These are phyloP conservation scores for Setophaga coronata DNA, from an alignment of 2,113 vertebrate species.

Conservation along the genomic window DNA sequence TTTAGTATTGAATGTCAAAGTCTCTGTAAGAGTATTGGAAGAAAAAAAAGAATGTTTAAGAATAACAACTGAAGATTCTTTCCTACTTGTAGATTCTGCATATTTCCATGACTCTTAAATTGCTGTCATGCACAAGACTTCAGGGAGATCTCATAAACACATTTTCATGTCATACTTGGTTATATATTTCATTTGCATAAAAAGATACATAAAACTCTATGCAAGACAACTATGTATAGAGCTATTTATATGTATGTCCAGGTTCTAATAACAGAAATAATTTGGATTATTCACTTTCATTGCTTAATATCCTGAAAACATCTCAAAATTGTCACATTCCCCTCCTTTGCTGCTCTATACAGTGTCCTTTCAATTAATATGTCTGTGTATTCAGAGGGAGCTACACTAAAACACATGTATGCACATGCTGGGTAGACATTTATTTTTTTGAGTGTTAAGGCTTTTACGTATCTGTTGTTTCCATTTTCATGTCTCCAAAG, in stretches of 20 bases:
- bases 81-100: background rate
- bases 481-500: constrained; percentile 78
- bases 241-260: background rate
- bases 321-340: background rate
- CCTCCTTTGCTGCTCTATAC: background rate
- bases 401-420: background rate
- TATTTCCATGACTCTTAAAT: background rate
- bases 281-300: background rate
- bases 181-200: background rate
- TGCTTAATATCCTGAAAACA: background rate
- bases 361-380: background rate
- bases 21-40: background rate
- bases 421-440: constrained; percentile 17
- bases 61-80: background rate
- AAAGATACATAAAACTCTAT: background rate
- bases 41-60: background rate
- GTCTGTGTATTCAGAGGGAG: background rate
- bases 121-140: background rate
- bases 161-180: background rate
- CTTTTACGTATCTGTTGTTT: constrained; percentile 77
- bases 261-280: background rate
- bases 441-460: constrained; percentile 45
- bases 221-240: background rate
- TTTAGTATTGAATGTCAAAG: background rate
- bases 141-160: background rate